Percentiles rank a stretch among this genome's conserved stretches.
Conservation (phyloP, 1,140 invertebrate genomes). For the Trachymyrmex septentrionalis region DNA sequence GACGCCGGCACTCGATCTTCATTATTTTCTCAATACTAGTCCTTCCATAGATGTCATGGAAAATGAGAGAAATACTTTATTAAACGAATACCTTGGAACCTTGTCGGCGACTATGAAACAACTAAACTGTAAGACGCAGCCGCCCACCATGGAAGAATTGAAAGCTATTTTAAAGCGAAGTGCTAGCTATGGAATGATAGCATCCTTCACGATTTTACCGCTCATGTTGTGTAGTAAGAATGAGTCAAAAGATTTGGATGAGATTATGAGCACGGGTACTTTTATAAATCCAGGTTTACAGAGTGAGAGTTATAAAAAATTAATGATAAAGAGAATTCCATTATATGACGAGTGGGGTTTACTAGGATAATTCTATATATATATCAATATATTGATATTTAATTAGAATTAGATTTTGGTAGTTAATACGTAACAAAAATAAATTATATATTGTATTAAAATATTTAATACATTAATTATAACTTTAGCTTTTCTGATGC, state of each 20-base stretch:
- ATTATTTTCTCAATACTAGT: constrained; percentile 87
- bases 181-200: constrained; percentile 77
- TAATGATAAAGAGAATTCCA: constrained; percentile 76
- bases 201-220: constrained; percentile 74
- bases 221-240: constrained; percentile 76
- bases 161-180: constrained; percentile 77
- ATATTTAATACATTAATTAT: not conserved
- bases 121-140: constrained; percentile 79
- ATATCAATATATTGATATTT: not conserved
- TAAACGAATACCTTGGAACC: constrained; percentile 82
- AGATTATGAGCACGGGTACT: constrained; percentile 69
- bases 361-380: constrained; percentile 65
- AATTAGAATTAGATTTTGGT: not conserved
- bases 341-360: constrained; percentile 75
- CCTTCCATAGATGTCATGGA: constrained; percentile 73
- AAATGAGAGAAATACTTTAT: constrained; percentile 79
- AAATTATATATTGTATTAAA: not conserved
- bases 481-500: not conserved
- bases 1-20: constrained; percentile 86
- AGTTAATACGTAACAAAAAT: not conserved
- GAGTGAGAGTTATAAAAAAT: constrained; percentile 52
- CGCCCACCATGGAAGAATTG: constrained; percentile 84
- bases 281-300: constrained; percentile 68
- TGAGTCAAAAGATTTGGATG: constrained; percentile 73
- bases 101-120: constrained; percentile 81